A percentile compares a stretch with the other conserved stretches of the same genome.
Conservation (phyloP, 2,797 vertebrate genomes). For the Xiphophorus birchmanni region DNA sequence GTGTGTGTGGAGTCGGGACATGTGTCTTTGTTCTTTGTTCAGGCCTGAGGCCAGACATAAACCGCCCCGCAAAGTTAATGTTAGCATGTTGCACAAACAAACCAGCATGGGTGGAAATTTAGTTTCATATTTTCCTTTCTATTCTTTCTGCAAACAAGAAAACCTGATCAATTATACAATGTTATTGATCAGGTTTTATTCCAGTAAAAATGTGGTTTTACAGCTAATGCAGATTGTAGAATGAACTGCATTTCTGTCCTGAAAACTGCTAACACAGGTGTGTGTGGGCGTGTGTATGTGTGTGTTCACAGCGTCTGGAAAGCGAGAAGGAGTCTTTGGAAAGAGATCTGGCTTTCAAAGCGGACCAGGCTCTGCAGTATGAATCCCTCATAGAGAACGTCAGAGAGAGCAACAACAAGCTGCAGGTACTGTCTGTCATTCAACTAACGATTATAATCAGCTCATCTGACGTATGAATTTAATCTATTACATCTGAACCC, state of each 20-base stretch:
- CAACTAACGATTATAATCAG: neutral
- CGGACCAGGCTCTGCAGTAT: slow-evolving; percentile 89
- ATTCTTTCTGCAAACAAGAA: neutral
- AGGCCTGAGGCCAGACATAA: neutral
- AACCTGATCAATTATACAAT: neutral
- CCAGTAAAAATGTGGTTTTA: neutral
- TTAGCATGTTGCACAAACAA: neutral
- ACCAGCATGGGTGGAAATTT: neutral
- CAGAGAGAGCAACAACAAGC: slow-evolving; percentile 90
- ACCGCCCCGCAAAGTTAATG: neutral
- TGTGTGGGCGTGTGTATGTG: neutral
- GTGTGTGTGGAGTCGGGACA: neutral
- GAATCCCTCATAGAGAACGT: slow-evolving; percentile 87
- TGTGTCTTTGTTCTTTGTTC: neutral
- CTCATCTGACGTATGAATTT: neutral
- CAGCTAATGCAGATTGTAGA: neutral
- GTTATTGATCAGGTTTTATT: neutral
- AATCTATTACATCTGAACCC: neutral
- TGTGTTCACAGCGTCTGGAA: slow-evolving; percentile 86
- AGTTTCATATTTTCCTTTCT: neutral
- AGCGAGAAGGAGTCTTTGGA: slow-evolving; percentile 86
- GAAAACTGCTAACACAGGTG: neutral
- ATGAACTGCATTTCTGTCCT: neutral
- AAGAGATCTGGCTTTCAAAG: slow-evolving; percentile 90
- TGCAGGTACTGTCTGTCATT: slow-evolving; percentile 83